phyloP scores from a whole-genome alignment of 2,888 invertebrate species.

The Cheilosia scutellata region DNA sequence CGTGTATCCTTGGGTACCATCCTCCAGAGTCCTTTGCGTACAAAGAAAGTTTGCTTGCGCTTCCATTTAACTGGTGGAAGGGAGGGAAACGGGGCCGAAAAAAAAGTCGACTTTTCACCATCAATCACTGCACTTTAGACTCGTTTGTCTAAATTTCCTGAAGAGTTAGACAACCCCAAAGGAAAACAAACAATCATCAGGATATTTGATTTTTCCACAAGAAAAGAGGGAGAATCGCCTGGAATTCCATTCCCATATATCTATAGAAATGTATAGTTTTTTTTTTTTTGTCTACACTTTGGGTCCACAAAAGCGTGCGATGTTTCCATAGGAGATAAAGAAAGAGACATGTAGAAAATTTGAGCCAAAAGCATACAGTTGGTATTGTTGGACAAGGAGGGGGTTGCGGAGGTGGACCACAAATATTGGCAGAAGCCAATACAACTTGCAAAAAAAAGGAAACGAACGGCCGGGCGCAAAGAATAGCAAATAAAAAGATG shows the following conservation, averaged over 20 bases:
- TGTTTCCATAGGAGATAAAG: slow-evolving; percentile 9
- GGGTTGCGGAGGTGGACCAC: slow-evolving; percentile 66
- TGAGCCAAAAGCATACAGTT: slow-evolving; percentile 25
- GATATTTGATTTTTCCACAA: slow-evolving; percentile 74
- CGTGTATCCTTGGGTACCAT: slow-evolving; percentile 56
- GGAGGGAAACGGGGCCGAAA: not conserved
- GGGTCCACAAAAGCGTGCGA: slow-evolving; percentile 61
- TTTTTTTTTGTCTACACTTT: not conserved
- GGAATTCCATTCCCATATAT: slow-evolving; percentile 57
- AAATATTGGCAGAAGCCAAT: slow-evolving; percentile 71
- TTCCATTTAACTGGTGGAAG: slow-evolving; percentile 38
- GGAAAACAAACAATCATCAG: slow-evolving; percentile 76
- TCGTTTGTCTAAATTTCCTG: slow-evolving; percentile 76
- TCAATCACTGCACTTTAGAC: slow-evolving; percentile 76
- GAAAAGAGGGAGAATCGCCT: slow-evolving; percentile 56
- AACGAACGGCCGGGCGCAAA: slow-evolving; percentile 19
- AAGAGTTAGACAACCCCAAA: slow-evolving; percentile 75
- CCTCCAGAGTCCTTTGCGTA: slow-evolving; percentile 67
- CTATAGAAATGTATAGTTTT: not conserved
- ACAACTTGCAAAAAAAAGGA: slow-evolving; percentile 41
- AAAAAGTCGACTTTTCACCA: slow-evolving; percentile 71
- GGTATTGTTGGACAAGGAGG: slow-evolving; percentile 52
- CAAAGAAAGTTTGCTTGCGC: slow-evolving; percentile 57
- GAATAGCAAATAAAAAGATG: slow-evolving; percentile 67
- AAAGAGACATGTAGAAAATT: slow-evolving; percentile 5